These are phyloP conservation scores for Brotogeris chrysoptera DNA, from an alignment of 2,797 vertebrate genomes.

Conservation along the genomic window DNA sequence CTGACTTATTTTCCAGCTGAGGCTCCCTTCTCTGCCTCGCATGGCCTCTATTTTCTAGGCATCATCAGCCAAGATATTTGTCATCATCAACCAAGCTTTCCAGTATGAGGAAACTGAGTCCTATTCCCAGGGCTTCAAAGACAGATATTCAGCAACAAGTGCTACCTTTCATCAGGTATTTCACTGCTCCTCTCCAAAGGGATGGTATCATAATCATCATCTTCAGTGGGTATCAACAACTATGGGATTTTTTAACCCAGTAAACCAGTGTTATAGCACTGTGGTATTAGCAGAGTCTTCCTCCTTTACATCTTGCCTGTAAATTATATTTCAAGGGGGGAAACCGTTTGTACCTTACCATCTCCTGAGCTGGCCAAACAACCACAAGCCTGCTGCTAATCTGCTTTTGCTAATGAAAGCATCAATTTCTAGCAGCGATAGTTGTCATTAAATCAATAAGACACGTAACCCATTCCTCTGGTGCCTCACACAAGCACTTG, in stretches of 20 bases:
- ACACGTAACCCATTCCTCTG: background rate
- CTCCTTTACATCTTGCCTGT: background rate
- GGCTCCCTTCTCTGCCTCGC: background rate
- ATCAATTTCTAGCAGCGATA: background rate
- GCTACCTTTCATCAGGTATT: background rate
- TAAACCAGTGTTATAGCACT: background rate
- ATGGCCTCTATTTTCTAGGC: background rate
- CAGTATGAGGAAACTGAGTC: background rate
- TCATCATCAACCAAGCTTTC: background rate
- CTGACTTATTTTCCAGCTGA: background rate
- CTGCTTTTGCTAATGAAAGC: slow-evolving; percentile 45
- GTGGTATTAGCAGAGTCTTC: background rate
- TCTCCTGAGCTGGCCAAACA: background rate
- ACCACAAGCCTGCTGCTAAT: background rate
- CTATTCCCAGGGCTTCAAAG: background rate
- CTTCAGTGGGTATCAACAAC: background rate
- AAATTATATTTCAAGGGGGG: background rate
- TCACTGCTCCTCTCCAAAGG: background rate
- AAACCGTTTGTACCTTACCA: background rate
- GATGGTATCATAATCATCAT: background rate
- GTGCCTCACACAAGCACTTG: background rate
- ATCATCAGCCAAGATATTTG: background rate
- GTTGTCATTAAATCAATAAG: slow-evolving; percentile 47
- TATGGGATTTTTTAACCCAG: background rate
- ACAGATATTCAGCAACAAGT: background rate